phyloP scores from a whole-genome alignment of 2,797 vertebrate species.

The Cynopterus sphinx region DNA sequence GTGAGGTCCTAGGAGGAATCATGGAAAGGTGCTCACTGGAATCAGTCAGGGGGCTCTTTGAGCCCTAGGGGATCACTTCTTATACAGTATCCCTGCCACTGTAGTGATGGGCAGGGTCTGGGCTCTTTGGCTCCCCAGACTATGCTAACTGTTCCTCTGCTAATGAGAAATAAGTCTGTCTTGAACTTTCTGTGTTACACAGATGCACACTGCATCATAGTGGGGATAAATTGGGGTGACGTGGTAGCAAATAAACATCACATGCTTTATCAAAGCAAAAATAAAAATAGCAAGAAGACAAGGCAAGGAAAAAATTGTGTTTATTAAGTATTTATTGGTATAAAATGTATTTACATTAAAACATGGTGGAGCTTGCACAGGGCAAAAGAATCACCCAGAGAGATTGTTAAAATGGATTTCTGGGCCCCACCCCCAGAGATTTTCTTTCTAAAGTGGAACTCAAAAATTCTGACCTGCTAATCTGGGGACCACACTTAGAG shows the following conservation, averaged over 20 bases:
- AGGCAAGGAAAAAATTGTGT: not conserved
- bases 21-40: not conserved
- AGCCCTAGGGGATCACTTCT: not conserved
- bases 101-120: not conserved
- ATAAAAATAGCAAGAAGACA: conserved; percentile 1
- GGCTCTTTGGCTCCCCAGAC: not conserved
- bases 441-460: not conserved
- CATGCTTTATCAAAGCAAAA: not conserved
- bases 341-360: not conserved
- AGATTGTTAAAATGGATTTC: not conserved
- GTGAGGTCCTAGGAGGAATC: not conserved
- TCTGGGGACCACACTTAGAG: not conserved
- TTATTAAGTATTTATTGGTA: not conserved
- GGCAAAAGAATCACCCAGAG: not conserved
- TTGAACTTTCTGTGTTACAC: not conserved
- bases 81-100: not conserved
- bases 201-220: not conserved
- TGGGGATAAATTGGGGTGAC: not conserved
- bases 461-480: not conserved
- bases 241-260: not conserved
- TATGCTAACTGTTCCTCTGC: not conserved
- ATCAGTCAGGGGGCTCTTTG: not conserved
- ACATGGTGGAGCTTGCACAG: not conserved
- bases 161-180: not conserved
- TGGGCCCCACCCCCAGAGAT: not conserved